Evolutionary conservation across 2,113 vertebrate species (phyloP), one percentile per base, ranked within the genome.

Genomic region (Solea solea): DNA sequence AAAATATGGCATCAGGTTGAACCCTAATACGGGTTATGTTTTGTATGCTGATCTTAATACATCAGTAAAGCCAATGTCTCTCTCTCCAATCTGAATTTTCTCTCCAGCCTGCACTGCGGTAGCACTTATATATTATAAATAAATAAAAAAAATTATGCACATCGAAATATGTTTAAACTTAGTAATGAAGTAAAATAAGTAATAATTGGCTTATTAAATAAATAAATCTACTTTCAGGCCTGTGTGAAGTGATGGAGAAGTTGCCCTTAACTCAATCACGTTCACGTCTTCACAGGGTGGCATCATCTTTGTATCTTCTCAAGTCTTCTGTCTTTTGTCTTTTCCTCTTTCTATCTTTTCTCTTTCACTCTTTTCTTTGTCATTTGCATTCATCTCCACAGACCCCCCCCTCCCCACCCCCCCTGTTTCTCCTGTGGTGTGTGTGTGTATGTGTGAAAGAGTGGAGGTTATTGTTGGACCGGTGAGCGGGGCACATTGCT

Each of bases 391-490:
- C 73, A 70, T 72, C 57, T 13, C 45, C 44, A 1, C 44, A 9
- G 2, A 8, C 4, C 45, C 3, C 45, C 45, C 13, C 42, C 27
- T 15, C 46, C 15, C 1, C 14, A 59, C 14, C 6, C 54, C 45
- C 45, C 13, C 45, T 48, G 7, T 11, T 34, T 34, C 58, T 57
- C 28, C 42, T 74, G 15, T 68, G 3, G 27, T 12, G 8, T 7
- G 45, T 57, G 27, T 12, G 8, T 7, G 45, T 57, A 39, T 41
- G 45, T 51, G 52, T 68, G 68, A 74, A 59, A 54, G 81, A 58
- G 58, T 63, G 12, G 63, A 80, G 77, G 77, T 87, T 83, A 84
- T 85, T 86, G 74, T 81, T 72, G 73, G 59, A 67, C 54, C 16
- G 52, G 64, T 65, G 62, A 72, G 67, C 12, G 1, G 64, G 34